phyloP scores from a whole-genome alignment of 1,140 invertebrate species.

The Bombus terrestris region DNA sequence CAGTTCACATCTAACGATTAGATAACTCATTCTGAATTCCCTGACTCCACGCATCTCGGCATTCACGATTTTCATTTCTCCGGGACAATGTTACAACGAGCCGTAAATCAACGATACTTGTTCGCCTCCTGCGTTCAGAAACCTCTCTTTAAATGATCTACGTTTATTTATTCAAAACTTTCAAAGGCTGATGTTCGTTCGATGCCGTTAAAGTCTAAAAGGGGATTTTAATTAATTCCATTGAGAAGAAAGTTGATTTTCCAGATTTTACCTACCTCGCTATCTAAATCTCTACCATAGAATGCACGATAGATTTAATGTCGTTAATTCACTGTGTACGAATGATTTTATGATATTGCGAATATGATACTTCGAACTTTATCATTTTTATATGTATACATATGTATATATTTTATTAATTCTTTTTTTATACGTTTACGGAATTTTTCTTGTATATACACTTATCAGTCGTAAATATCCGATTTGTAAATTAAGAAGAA shows the following conservation, averaged over 20 bases:
- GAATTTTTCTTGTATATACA: no score
- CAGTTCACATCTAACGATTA: slow-evolving; percentile 47
- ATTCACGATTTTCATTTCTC: slow-evolving; percentile 20
- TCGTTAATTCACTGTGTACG: no score
- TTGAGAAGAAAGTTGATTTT: background rate
- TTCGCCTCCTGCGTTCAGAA: background rate
- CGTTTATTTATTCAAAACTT: background rate
- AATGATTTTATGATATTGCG: no score
- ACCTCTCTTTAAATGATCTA: background rate
- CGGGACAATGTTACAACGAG: background rate
- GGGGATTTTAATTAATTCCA: background rate
- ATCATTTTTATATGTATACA: no score
- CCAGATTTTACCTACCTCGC: background rate
- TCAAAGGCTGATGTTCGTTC: background rate
- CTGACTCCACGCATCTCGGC: background rate
- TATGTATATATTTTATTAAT: no score
- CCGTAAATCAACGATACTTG: background rate
- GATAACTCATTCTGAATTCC: slow-evolving; percentile 31
- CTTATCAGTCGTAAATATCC: no score
- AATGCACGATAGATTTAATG: no score
- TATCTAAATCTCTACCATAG: background rate
- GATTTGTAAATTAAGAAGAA: no score
- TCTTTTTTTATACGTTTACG: no score
- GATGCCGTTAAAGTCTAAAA: background rate
- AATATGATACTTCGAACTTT: no score